These are phyloP conservation scores for Squalus acanthias DNA, from an alignment of 2,797 vertebrate species.

Conservation along the genomic window DNA sequence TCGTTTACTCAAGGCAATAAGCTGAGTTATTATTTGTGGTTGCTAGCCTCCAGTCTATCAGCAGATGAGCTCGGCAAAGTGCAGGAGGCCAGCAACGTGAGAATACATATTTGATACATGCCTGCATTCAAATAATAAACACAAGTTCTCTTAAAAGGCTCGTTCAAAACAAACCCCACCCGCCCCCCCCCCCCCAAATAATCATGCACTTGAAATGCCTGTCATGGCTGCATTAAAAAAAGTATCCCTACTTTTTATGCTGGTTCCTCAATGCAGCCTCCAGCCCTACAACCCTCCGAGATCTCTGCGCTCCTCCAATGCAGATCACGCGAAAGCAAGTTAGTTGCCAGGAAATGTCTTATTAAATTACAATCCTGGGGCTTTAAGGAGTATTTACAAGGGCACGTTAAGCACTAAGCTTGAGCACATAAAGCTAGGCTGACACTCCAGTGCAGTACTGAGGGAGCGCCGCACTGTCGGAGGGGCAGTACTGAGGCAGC, in stretches of 20 bases:
- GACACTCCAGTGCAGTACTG: too few relatives aligned
- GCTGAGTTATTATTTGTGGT: background rate
- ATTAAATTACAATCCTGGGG: background rate
- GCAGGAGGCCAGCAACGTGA: background rate
- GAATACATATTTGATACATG: background rate
- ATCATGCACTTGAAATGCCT: background rate
- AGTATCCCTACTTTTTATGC: background rate
- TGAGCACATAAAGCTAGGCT: too few relatives aligned
- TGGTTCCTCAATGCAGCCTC: background rate
- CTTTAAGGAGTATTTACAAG: background rate
- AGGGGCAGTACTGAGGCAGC: too few relatives aligned
- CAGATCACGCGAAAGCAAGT: background rate
- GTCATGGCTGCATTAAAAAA: background rate
- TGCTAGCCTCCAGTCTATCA: too few relatives aligned
- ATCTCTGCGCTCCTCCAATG: too few relatives aligned
- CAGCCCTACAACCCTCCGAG: too few relatives aligned
- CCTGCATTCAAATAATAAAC: background rate
- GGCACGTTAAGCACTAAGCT: background rate
- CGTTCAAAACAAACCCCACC: background rate
- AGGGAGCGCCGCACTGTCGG: too few relatives aligned
- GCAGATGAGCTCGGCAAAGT: background rate
- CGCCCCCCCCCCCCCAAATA: background rate
- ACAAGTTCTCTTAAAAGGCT: background rate
- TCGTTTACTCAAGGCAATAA: background rate
- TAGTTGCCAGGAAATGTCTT: background rate